Base-by-base conservation (phyloP, 1,140 invertebrate genomes). In the Drosophila lacertosa region DNA sequence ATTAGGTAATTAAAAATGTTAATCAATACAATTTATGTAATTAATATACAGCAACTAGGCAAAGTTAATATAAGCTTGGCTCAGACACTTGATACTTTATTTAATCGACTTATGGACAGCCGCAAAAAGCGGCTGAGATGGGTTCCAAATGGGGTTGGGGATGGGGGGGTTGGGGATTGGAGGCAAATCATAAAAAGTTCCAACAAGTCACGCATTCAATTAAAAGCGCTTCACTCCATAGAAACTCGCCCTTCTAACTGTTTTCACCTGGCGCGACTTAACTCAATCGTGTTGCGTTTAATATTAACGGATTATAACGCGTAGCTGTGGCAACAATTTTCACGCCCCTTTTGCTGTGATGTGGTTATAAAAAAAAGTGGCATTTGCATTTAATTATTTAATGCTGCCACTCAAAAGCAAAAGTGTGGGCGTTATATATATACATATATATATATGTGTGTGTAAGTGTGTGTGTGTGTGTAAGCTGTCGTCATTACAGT, bases 131-230 rank as follows among this genome's bases (percentile, higher is more conserved):
- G n/a, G n/a, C n/a, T n/a, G n/a, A n/a, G n/a, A n/a, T n/a, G n/a
- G n/a, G n/a, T n/a, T n/a, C n/a, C 32, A 29, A 26, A n/a, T 24
- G 39, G 20, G 32, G n/a, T n/a, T n/a, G n/a, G 6, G n/a, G 18
- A 20, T 2, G 11, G 22, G 20, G 20, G 39, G 20, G 32, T 22
- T 22, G 20, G 20, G 6, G n/a, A 11, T 9, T 7, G 11, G 22
- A 9, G 40, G n/a, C 15, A 88, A 86, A 86, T 82, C 82, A 82
- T 84, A 78, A 77, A 86, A 88, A 82, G 70, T 88, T 75, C 74
- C 66, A 74, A 86, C 77, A 81, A 86, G 82, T 88, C 82, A 86
- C 82, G 82, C 82, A 86, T 78, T 86, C 77, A 86, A 86, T 86
- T 86, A 86, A 88, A 81, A 84, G 58, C 51, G 55, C 26, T 32